Evolutionary conservation across 2,888 invertebrate genomes (phyloP), one percentile per base, ranked within the genome.

Genomic region (Tetragnatha montana): DNA sequence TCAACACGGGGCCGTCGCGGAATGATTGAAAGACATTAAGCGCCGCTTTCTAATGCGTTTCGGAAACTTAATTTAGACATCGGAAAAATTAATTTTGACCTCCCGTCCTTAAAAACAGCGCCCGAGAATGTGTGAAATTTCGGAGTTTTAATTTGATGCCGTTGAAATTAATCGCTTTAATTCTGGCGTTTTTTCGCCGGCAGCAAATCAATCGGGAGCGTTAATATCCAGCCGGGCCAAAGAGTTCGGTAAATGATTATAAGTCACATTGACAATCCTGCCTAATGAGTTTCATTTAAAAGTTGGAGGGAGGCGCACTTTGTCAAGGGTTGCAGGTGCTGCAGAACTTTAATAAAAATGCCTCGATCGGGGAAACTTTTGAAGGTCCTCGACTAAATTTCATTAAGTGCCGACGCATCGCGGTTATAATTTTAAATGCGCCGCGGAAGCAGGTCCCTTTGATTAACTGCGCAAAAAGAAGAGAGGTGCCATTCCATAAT

Each of bases 271-370:
- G 90, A 90, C 90, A 90, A 90, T 90, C 83, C 87, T 14, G 78
- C 69, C 87, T 90, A 90, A 90, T 90, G 90, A 90, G 90, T 90
- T 90, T 87, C 87, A 90, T 87, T 90, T 90, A 90, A 87, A 90
- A 86, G 85, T 89, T 89, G 85, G 85, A 81, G 82, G 81, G 90
- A 73, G 89, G 80, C 76, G 85, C 81, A 89, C 87, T 89, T 89
- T 89, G 89, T 89, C 89, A 89, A 89, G 89, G 82, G 90, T 83
- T 86, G 90, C 90, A 90, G 90, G 90, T 90, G 90, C 86, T 80
- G 90, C 86, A 86, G 75, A 87, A 87, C 87, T 90, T 90, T 90
- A 90, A 90, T 90, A 90, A 90, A 90, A 90, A 90, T 90, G 86
- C 87, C 90, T 90, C 60, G 86, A 87, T 87, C 90, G 80, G 87